A percentile compares a stretch with the other conserved stretches of the same genome.
phyloP scores from a whole-genome alignment of 2,797 vertebrate species.

The Danio tinwini region DNA sequence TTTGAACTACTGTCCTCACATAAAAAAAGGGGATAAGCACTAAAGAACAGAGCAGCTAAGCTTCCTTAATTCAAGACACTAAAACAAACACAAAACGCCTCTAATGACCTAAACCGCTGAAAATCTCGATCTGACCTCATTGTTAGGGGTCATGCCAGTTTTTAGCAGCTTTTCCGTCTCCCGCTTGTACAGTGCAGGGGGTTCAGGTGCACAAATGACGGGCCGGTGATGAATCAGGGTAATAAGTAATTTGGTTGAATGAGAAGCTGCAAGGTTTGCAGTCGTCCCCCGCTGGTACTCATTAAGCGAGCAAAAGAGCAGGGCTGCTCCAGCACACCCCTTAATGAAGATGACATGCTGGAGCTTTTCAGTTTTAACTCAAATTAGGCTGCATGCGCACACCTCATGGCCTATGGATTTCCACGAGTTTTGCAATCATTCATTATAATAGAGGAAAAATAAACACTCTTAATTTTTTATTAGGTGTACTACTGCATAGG shows the following conservation, averaged over 20 bases:
- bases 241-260: conserved; percentile 71
- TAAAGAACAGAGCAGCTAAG: conserved; percentile 15
- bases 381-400: conserved; percentile 18
- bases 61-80: conserved; percentile 15
- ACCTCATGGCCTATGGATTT: neutral
- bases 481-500: too few relatives aligned
- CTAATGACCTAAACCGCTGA: conserved; percentile 68
- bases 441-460: neutral
- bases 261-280: conserved; percentile 66
- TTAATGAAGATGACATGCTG: conserved; percentile 43
- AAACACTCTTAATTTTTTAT: too few relatives aligned
- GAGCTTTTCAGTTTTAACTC: conserved; percentile 23
- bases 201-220: conserved; percentile 62
- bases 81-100: conserved; percentile 41
- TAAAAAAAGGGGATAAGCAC: neutral
- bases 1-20: too few relatives aligned
- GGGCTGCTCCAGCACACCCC: conserved; percentile 26
- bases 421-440: neutral
- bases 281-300: conserved; percentile 55
- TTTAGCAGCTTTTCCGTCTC: conserved; percentile 69
- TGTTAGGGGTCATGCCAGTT: conserved; percentile 63
- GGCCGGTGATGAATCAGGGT: conserved; percentile 70
- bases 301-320: conserved; percentile 69
- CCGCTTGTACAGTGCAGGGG: conserved; percentile 59
- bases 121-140: conserved; percentile 69